Percentiles rank a stretch among this genome's conserved stretches.
phyloP scores from a whole-genome alignment of 1,140 invertebrate species.

The Argopecten irradians region DNA sequence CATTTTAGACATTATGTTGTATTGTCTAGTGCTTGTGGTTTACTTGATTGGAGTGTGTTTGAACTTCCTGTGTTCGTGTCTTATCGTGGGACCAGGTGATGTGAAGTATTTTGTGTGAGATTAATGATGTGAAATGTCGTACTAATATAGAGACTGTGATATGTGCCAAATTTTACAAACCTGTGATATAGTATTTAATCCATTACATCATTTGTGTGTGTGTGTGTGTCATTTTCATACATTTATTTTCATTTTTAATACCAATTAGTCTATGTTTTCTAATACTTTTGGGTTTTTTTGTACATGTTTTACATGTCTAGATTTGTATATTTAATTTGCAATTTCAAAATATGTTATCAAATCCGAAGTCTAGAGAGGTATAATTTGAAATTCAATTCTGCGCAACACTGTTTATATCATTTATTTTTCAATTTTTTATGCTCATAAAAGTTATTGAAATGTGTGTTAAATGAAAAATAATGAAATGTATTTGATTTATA shows the following conservation, averaged over 20 bases:
- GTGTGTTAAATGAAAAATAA: background rate
- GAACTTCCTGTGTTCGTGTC: background rate
- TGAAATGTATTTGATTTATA: too few species aligned
- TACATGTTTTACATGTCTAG: too few species aligned
- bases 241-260: background rate
- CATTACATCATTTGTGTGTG: background rate
- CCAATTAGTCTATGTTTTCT: background rate
- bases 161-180: conserved; percentile 18
- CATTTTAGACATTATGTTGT: background rate
- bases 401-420: background rate
- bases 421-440: background rate
- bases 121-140: background rate
- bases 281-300: background rate
- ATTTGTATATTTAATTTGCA: background rate
- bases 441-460: background rate
- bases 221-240: background rate
- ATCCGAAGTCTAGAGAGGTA: background rate
- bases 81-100: too few species aligned
- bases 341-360: background rate
- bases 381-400: background rate
- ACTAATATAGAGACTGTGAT: background rate
- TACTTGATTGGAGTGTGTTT: background rate
- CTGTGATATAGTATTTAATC: conserved; percentile 12
- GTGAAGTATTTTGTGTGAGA: background rate
- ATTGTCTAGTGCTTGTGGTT: background rate